Evolutionary conservation across 1,140 invertebrate species (phyloP).

Genomic region (Pseudomyrmex sp.): DNA sequence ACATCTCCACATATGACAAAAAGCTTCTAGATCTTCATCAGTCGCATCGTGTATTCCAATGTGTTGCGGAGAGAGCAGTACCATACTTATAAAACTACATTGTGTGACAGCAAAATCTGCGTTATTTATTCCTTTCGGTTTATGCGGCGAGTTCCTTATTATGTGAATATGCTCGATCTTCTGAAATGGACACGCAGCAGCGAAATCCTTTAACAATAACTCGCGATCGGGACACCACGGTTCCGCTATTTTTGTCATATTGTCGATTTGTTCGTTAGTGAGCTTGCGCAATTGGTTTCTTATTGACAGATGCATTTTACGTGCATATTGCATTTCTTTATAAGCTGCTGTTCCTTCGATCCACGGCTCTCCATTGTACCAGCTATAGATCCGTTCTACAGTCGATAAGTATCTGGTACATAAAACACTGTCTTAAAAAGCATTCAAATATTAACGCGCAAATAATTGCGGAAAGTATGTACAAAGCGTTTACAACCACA

Average conservation of each 20-base stretch:
- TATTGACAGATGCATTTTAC: conserved; percentile 61
- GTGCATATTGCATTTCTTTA: conserved; percentile 18
- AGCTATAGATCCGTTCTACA: not conserved
- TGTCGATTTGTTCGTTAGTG: not conserved
- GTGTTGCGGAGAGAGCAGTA: conserved; percentile 87
- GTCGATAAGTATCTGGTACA: conserved; percentile 8
- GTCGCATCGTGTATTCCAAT: conserved; percentile 87
- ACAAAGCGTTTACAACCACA: too few species aligned
- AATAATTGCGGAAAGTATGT: too few species aligned
- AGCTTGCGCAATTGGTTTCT: not conserved
- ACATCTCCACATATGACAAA: conserved; percentile 93
- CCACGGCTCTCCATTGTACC: not conserved
- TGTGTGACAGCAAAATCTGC: conserved; percentile 92
- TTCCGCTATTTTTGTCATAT: conserved; percentile 77
- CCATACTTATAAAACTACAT: conserved; percentile 92
- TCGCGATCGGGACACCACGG: conserved; percentile 83
- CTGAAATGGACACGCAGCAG: conserved; percentile 61
- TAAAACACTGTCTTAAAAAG: not conserved
- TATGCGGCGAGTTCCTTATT: conserved; percentile 52
- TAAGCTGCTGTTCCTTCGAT: conserved; percentile 30
- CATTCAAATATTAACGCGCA: too few species aligned
- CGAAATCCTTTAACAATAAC: conserved; percentile 65
- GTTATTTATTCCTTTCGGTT: conserved; percentile 86
- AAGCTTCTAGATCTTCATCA: conserved; percentile 88
- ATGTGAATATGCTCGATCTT: conserved; percentile 76